These are phyloP conservation scores for Ptilonorhynchus violaceus DNA, from an alignment of 2,113 vertebrate species.

Conservation along the genomic window DNA sequence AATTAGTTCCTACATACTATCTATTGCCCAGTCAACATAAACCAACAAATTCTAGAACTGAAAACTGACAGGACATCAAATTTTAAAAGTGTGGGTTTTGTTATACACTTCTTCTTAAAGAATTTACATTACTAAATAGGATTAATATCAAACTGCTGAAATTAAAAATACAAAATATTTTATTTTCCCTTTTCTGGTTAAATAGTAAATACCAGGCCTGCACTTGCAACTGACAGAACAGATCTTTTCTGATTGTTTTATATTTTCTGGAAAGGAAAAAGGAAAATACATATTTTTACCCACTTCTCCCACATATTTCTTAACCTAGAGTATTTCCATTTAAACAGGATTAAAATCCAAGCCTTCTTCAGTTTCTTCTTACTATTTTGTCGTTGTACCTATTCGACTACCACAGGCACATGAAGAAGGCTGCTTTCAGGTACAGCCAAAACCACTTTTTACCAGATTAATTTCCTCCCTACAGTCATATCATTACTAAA, in stretches of 20 bases:
- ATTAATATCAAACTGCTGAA: not conserved
- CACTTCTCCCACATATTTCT: not conserved
- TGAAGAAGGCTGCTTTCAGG: not conserved
- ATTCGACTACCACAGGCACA: not conserved
- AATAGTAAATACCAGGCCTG: not conserved
- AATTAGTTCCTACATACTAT: not conserved
- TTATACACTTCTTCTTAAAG: not conserved
- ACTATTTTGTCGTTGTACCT: not conserved
- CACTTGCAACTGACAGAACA: not conserved
- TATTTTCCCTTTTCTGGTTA: not conserved
- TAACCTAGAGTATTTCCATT: not conserved
- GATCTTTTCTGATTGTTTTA: not conserved
- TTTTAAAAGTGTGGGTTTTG: not conserved
- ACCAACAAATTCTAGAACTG: not conserved
- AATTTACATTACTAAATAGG: not conserved
- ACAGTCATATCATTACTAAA: not conserved
- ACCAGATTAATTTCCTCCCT: not conserved
- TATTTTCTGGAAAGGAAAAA: not conserved
- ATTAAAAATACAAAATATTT: not conserved
- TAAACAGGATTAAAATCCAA: not conserved
- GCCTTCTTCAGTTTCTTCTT: not conserved
- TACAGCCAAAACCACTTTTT: not conserved
- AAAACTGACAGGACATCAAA: not conserved
- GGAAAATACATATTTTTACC: not conserved
- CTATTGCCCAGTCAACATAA: not conserved